Percentiles rank a stretch among this genome's conserved stretches.
These are phyloP conservation scores for Adoxophyes honmai DNA, from an alignment of 1,140 invertebrate species.

Conservation along the genomic window DNA sequence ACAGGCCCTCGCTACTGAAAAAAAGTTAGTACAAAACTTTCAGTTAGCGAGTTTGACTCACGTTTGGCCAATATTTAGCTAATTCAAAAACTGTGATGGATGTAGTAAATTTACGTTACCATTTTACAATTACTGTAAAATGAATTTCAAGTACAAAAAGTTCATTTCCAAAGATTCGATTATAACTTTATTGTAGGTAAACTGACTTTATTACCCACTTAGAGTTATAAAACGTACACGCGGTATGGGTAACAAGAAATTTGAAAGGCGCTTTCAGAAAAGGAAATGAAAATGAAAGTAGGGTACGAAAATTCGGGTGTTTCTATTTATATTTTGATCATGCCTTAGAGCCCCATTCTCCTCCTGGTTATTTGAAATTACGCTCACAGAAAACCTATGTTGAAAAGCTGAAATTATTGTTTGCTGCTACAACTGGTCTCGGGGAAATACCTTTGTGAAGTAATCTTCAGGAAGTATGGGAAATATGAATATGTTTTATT, in stretches of 20 bases:
- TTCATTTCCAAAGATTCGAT: too few species aligned
- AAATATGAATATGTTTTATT: too few species aligned
- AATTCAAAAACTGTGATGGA: too few species aligned
- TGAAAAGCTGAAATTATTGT: slow-evolving; percentile 3
- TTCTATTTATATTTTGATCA: slow-evolving; percentile 10
- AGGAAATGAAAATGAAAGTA: slow-evolving; percentile 13
- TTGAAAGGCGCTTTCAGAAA: slow-evolving; percentile 2
- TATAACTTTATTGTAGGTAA: not conserved
- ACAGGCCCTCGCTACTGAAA: too few species aligned
- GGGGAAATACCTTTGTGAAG: not conserved
- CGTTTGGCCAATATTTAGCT: too few species aligned
- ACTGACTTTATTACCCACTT: not conserved
- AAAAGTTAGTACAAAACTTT: too few species aligned
- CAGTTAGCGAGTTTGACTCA: too few species aligned
- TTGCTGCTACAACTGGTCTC: not conserved
- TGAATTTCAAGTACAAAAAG: too few species aligned
- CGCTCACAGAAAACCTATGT: slow-evolving; percentile 1
- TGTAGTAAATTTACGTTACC: too few species aligned
- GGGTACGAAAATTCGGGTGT: slow-evolving; percentile 5
- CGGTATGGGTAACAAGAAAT: slow-evolving; percentile 8
- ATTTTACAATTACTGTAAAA: too few species aligned
- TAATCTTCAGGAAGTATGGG: too few species aligned
- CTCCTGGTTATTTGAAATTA: slow-evolving; percentile 9
- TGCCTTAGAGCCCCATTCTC: slow-evolving; percentile 7
- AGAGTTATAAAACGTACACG: slow-evolving; percentile 1